These are phyloP conservation scores for Phoxinus phoxinus DNA, from an alignment of 2,113 vertebrate species.

Conservation along the genomic window DNA sequence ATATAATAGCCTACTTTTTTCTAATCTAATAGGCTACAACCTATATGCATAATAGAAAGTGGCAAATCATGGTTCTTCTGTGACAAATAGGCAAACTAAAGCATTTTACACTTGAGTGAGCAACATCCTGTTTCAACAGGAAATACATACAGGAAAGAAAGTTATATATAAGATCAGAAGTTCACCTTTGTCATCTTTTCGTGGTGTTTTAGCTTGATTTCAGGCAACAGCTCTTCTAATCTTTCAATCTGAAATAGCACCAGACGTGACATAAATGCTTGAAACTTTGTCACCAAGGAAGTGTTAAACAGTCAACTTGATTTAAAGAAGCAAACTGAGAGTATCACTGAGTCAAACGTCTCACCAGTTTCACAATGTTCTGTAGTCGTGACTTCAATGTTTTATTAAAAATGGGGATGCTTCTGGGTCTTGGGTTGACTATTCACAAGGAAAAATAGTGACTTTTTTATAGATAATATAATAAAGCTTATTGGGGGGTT, in stretches of 20 bases:
- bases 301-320: background rate
- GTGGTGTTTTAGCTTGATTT: conserved; percentile 70
- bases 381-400: conserved; percentile 74
- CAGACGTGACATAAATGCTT: background rate
- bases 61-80: background rate
- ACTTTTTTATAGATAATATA: background rate
- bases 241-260: conserved; percentile 72
- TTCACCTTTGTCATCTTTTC: conserved; percentile 75
- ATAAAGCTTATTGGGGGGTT: background rate
- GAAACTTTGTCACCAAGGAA: background rate
- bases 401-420: conserved; percentile 69
- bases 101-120: background rate
- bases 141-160: background rate
- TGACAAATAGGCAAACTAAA: background rate
- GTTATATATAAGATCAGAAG: background rate
- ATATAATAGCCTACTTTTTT: background rate
- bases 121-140: background rate
- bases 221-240: conserved; percentile 75
- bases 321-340: background rate
- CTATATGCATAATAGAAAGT: background rate
- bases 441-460: conserved; percentile 28
- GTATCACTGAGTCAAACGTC: background rate
- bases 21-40: background rate
- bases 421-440: conserved; percentile 73
- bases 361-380: conserved; percentile 70